These are phyloP conservation scores for Anser brachyrhynchus DNA, from an alignment of 2,113 vertebrate species.

Conservation along the genomic window DNA sequence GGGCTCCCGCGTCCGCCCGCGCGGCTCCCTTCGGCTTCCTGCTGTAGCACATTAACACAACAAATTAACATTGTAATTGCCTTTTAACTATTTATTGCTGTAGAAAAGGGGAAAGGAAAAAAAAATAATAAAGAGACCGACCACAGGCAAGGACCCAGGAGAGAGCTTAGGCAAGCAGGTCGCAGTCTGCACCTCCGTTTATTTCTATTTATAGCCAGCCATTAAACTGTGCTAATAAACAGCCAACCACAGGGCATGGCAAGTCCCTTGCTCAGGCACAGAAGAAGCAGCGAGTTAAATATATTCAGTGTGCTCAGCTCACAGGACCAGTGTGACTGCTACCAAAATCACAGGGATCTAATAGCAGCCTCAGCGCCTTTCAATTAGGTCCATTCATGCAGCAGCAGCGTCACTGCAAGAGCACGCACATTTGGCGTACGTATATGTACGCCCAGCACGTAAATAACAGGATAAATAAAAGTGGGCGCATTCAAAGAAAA, in stretches of 20 bases:
- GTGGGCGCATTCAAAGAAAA: not conserved
- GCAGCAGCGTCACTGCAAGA: not conserved
- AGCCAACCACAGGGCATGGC: not conserved
- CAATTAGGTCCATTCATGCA: not conserved
- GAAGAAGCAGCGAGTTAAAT: not conserved
- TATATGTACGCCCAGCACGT: not conserved
- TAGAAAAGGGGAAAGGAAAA: not conserved
- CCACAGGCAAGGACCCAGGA: slow-evolving; percentile 56
- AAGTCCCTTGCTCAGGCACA: not conserved
- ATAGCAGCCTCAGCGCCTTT: not conserved
- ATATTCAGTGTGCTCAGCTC: not conserved
- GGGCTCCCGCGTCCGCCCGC: slow-evolving; percentile 62
- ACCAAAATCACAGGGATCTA: not conserved
- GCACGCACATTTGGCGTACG: accelerated
- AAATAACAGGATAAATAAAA: not conserved
- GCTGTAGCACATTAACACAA: slow-evolving; percentile 72
- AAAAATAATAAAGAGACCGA: slow-evolving; percentile 18
- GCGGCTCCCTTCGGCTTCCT: slow-evolving; percentile 46
- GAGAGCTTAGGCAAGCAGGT: slow-evolving; percentile 65
- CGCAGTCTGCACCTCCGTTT: slow-evolving; percentile 72
- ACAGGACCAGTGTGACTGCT: not conserved
- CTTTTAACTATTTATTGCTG: slow-evolving; percentile 82
- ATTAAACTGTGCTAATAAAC: slow-evolving; percentile 59
- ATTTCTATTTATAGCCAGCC: slow-evolving; percentile 75
- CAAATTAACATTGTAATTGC: slow-evolving; percentile 98